Conservation (phyloP, 2,797 vertebrate species). For the Manis crassicaudata region DNA sequence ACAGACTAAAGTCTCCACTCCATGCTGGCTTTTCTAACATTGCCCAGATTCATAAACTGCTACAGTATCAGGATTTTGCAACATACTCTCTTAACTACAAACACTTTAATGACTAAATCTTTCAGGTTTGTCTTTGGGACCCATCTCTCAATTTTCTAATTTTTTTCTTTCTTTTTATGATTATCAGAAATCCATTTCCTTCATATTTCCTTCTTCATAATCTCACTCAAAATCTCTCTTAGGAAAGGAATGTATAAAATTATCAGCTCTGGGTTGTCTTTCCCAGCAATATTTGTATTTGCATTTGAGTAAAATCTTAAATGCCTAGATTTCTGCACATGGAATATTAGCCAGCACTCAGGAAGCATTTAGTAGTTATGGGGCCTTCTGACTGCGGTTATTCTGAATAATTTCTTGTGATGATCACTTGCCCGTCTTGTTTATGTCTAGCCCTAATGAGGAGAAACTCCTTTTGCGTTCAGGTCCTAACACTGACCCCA, state of each 20-base stretch:
- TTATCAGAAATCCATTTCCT: not conserved
- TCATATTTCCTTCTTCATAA: not conserved
- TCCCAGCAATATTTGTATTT: not conserved
- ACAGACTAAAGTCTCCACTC: not conserved
- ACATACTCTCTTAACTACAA: not conserved
- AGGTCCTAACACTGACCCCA: not conserved
- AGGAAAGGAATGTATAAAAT: conserved; percentile 28
- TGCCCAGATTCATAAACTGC: not conserved
- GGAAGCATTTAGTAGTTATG: not conserved
- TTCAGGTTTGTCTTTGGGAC: not conserved
- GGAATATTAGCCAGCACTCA: not conserved
- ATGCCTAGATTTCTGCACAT: not conserved
- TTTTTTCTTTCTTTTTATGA: not conserved
- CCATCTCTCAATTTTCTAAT: not conserved
- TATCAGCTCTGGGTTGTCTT: not conserved
- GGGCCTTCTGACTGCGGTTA: not conserved
- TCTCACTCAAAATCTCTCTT: not conserved
- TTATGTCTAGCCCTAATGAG: not conserved
- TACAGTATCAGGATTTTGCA: not conserved
- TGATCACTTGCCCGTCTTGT: not conserved
- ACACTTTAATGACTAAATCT: not conserved
- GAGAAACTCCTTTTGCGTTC: conserved; percentile 33
- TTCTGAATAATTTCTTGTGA: not conserved
- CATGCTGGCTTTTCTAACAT: not conserved
- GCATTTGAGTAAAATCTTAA: conserved; percentile 1